These are phyloP conservation scores for Erinaceus europaeus DNA, from an alignment of 2,113 vertebrate genomes.

Conservation along the genomic window DNA sequence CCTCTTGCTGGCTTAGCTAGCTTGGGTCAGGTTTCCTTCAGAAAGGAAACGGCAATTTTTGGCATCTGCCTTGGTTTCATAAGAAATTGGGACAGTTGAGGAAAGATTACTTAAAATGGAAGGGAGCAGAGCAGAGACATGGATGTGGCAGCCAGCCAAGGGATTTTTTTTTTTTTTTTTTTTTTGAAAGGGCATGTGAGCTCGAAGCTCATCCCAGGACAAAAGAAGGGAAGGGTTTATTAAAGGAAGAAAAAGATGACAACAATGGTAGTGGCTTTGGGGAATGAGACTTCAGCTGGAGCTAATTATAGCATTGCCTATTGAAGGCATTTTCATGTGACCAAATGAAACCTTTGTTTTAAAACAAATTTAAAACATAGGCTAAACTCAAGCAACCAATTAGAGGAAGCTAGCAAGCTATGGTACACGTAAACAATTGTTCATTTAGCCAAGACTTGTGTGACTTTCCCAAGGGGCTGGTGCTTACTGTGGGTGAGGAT, in stretches of 20 bases:
- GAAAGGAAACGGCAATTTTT: constrained; percentile 29
- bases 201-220: constrained; percentile 1
- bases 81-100: not conserved
- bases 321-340: constrained; percentile 68
- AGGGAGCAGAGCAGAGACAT: constrained; percentile 48
- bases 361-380: constrained; percentile 60
- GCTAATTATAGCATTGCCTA: constrained; percentile 67
- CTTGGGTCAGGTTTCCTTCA: constrained; percentile 39
- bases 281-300: constrained; percentile 24
- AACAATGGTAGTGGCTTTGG: not conserved
- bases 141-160: constrained; percentile 54
- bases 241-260: constrained; percentile 46
- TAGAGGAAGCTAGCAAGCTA: constrained; percentile 22
- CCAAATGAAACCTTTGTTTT: constrained; percentile 57
- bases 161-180: constrained; percentile 58
- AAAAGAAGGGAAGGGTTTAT: constrained; percentile 45
- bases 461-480: not conserved
- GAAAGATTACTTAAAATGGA: constrained; percentile 64
- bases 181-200: constrained; percentile 47
- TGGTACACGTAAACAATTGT: not conserved
- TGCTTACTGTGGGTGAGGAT: not conserved
- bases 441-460: not conserved
- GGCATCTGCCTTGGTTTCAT: constrained; percentile 40
- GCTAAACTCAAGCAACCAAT: not conserved
- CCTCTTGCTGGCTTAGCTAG: not conserved